phyloP scores from a whole-genome alignment of 2,797 vertebrate species.

The Momotus momota region DNA sequence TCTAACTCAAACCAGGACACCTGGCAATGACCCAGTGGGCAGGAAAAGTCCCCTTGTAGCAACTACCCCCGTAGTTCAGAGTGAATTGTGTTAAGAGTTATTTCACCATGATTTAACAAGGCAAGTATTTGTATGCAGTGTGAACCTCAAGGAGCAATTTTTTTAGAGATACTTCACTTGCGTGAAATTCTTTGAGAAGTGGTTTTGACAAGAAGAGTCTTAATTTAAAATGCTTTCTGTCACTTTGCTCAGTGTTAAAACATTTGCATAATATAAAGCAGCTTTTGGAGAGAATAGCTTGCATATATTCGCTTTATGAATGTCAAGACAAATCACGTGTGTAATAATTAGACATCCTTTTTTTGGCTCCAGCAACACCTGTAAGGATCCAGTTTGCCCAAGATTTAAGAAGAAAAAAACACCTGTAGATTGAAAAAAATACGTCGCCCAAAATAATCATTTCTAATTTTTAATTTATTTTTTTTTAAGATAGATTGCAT shows the following conservation, averaged over 20 bases:
- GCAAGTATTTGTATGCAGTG: conserved; percentile 52
- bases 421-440: background rate
- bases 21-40: background rate
- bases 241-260: conserved; percentile 64
- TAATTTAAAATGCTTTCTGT: conserved; percentile 69
- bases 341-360: conserved; percentile 10
- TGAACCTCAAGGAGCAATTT: conserved; percentile 34
- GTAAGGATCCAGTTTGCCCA: background rate
- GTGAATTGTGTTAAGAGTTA: background rate
- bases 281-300: conserved; percentile 60
- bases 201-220: conserved; percentile 67
- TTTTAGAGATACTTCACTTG: conserved; percentile 41
- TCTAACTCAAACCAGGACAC: no score
- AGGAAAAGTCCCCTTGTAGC: background rate
- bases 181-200: conserved; percentile 51
- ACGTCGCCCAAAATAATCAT: background rate
- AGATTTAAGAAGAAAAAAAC: background rate
- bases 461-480: background rate
- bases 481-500: background rate
- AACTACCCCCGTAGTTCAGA: background rate
- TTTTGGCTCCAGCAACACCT: conserved; percentile 9
- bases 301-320: conserved; percentile 63
- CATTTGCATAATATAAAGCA: conserved; percentile 60
- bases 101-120: conserved; percentile 13
- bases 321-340: conserved; percentile 48